Evolutionary conservation across 2,888 invertebrate genomes (phyloP), one percentile per base, ranked within the genome.

Genomic region (Osmoderma eremita): DNA sequence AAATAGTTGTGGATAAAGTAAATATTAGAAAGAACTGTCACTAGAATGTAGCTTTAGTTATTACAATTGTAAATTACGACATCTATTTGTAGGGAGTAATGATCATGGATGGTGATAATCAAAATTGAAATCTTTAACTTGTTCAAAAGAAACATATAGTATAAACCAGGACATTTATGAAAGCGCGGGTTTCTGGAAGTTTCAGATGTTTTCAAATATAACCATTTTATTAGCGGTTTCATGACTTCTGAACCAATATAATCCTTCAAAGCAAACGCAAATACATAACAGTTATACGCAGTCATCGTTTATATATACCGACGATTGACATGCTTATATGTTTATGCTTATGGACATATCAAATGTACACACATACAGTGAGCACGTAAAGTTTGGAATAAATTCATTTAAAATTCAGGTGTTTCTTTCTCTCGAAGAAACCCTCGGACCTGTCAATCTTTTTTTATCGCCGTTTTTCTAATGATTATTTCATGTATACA

Each of bases 181-280:
- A 20, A 48, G 12, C 20, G 20, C 48, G 0, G 20, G 8, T 4
- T 12, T 3, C 12, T 12, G 12, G 18, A 12, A 22, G 22, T 24
- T 24, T 50, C 22, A 15, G 13, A 24, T 6, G 50, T 50, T 22
- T 24, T 2, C 22, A 50, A 50, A 50, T 18, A 3, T 8, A 15
- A 48, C 15, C n/a, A 50, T 53, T 53, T 53, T 53, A 53, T 36
- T 53, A 36, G 30, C 53, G 15, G 17, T 53, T 51, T 53, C 15
- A 53, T 38, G 12, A 17, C 36, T 10, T 10, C 36, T 53, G 10
- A 36, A 53, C 36, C 53, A 53, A 53, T 53, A 53, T 17, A 30
- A 53, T n/a, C 22, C 36, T 30, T 53, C 53, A 38, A 30, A 53
- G n/a, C 30, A 36, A 17, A 38, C 18, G 15, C 12, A 36, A 30